Evolutionary conservation across 2,888 invertebrate species (phyloP).

Genomic region (Coremacera marginata): DNA sequence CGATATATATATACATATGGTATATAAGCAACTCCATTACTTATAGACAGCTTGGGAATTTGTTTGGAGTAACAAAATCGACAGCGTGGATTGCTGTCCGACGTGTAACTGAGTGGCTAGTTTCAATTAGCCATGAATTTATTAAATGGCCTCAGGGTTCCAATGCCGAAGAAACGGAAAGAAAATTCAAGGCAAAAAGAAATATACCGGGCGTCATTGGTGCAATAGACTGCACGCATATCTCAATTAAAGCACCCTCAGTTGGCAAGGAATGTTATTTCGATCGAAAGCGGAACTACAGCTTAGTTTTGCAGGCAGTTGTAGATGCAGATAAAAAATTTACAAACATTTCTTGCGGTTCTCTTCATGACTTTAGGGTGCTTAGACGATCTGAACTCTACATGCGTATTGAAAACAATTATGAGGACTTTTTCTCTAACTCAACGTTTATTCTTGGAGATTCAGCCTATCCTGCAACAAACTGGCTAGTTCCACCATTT

Average conservation of each 20-base stretch:
- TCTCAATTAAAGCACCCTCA: constrained; percentile 45
- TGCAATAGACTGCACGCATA: constrained; percentile 43
- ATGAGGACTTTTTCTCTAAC: not conserved
- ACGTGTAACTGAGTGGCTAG: no score
- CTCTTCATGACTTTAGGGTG: not conserved
- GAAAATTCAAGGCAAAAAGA: no score
- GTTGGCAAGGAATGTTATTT: constrained; percentile 41
- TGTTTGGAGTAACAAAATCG: no score
- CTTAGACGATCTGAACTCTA: not conserved
- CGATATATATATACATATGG: no score
- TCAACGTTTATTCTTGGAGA: not conserved
- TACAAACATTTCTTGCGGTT: constrained; percentile 50
- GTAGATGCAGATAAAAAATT: constrained; percentile 48
- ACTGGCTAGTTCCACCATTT: no score
- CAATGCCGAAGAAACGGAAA: no score
- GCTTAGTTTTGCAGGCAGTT: constrained; percentile 49
- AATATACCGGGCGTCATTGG: no score
- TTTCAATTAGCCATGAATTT: no score
- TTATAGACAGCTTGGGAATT: no score
- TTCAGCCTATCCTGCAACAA: not conserved
- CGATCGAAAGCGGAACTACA: constrained; percentile 45
- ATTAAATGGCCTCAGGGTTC: no score
- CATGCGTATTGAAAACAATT: not conserved
- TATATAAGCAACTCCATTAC: no score
- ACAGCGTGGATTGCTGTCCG: no score